phyloP scores from a whole-genome alignment of 1,140 invertebrate genomes.

The Pararge aegeria region DNA sequence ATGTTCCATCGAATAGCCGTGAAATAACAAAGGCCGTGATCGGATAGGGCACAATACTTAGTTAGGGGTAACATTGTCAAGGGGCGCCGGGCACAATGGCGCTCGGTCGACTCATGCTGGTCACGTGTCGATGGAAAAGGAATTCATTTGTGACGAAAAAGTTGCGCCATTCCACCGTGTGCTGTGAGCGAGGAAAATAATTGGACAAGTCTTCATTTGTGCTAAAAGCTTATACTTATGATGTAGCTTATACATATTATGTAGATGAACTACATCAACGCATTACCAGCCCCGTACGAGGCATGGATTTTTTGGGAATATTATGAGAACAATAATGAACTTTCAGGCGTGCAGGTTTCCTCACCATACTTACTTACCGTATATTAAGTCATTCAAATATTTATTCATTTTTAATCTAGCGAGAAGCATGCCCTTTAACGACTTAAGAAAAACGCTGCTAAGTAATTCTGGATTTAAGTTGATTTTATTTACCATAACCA shows the following conservation, averaged over 20 bases:
- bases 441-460: no score
- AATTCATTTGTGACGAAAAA: conserved; percentile 51
- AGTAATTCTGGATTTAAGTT: no score
- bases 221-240: not conserved
- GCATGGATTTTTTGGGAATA: no score
- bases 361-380: no score
- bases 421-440: no score
- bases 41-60: conserved; percentile 36
- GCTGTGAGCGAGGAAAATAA: not conserved
- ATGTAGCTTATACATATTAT: not conserved
- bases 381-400: no score
- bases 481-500: no score
- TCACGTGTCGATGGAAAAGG: conserved; percentile 37
- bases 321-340: no score
- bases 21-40: conserved; percentile 25
- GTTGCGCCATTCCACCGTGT: conserved; percentile 27
- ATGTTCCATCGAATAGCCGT: not conserved
- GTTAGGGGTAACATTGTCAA: conserved; percentile 40
- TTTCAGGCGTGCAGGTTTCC: no score
- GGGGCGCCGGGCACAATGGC: conserved; percentile 35
- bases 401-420: no score
- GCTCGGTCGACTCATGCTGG: conserved; percentile 38
- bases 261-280: not conserved
- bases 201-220: conserved; percentile 3
- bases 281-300: no score